phyloP scores from a whole-genome alignment of 2,888 invertebrate species.

The Pachliopta kotzebuea region DNA sequence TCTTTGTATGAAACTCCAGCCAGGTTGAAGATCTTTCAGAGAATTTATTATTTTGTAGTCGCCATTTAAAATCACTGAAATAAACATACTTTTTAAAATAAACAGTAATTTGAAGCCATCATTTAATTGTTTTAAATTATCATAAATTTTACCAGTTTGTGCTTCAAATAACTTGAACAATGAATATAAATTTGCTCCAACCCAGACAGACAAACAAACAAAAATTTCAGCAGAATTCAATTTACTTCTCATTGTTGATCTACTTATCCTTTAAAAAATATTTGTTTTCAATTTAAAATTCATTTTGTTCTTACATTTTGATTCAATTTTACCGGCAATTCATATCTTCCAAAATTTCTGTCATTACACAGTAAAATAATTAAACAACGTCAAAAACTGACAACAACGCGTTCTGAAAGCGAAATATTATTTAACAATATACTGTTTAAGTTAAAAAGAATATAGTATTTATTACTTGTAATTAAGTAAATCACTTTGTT shows the following conservation, averaged over 20 bases:
- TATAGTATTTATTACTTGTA: background rate
- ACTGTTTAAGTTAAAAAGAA: background rate
- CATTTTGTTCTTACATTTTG: slow-evolving; percentile 20
- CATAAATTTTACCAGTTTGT: slow-evolving; percentile 66
- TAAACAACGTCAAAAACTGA: background rate
- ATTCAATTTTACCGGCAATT: slow-evolving; percentile 34
- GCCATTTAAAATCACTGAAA: slow-evolving; percentile 54
- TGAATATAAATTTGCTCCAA: slow-evolving; percentile 75
- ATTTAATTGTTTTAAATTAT: background rate
- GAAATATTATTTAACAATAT: background rate
- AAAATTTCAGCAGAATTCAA: slow-evolving; percentile 57
- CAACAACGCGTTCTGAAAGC: background rate
- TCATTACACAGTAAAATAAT: background rate
- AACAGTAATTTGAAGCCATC: slow-evolving; percentile 14
- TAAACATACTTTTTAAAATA: background rate
- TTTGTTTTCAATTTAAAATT: slow-evolving; percentile 7
- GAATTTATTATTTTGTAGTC: slow-evolving; percentile 41
- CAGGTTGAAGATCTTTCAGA: slow-evolving; percentile 75
- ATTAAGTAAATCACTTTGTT: background rate
- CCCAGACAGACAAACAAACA: slow-evolving; percentile 78
- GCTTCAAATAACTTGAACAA: slow-evolving; percentile 75
- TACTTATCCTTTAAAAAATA: slow-evolving; percentile 6
- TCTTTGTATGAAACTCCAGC: slow-evolving; percentile 78
- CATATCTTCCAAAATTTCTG: slow-evolving; percentile 8
- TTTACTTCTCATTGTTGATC: slow-evolving; percentile 46